Conservation (phyloP, 1,140 invertebrate species). For the Listronotus bonariensis region DNA sequence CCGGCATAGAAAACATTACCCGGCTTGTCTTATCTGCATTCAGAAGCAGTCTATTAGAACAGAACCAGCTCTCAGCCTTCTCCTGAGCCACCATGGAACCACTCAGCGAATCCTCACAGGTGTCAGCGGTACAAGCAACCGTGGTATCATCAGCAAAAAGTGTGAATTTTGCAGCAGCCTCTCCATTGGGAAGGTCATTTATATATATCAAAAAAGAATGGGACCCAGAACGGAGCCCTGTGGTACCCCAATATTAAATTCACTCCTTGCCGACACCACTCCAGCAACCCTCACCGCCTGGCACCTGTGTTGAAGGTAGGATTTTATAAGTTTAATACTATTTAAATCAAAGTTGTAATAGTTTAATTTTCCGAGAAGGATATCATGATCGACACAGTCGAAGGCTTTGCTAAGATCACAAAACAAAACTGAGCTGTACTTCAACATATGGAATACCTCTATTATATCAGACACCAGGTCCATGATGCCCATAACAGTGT, state of each 20-base stretch:
- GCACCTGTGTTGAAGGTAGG: conserved; percentile 31
- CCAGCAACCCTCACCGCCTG: not conserved
- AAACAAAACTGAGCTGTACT: too few species aligned
- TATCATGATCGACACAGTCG: too few species aligned
- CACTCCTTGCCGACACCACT: not conserved
- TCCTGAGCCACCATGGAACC: not conserved
- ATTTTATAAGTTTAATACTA: too few species aligned
- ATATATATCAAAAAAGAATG: too few species aligned
- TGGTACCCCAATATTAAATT: not conserved
- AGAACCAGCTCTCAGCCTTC: not conserved
- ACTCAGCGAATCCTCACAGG: not conserved
- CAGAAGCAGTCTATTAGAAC: not conserved
- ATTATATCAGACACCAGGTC: too few species aligned
- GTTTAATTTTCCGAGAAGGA: too few species aligned
- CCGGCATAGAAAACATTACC: not conserved
- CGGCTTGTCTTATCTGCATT: not conserved
- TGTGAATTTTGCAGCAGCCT: not conserved
- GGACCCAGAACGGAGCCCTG: too few species aligned
- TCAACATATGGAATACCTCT: too few species aligned
- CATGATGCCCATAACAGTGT: too few species aligned
- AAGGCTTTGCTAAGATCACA: too few species aligned
- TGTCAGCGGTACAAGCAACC: not conserved
- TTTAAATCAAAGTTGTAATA: too few species aligned
- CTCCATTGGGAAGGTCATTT: too few species aligned
- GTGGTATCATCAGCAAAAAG: not conserved